Evolutionary conservation across 2,888 invertebrate genomes (phyloP).

Genomic region (Sepioteuthis lessoniana): DNA sequence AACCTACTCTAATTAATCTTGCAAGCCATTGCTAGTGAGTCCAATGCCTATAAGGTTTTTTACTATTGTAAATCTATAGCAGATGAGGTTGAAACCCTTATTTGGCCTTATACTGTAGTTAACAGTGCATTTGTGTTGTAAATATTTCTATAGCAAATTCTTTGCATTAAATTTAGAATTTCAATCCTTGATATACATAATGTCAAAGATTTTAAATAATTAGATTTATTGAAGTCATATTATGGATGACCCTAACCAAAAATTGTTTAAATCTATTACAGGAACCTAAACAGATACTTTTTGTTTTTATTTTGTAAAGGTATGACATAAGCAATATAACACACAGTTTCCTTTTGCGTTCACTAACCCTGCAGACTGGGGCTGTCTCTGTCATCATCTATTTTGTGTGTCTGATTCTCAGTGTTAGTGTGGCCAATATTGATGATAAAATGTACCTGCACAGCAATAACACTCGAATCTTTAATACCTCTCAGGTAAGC

Average conservation of each 20-base stretch:
- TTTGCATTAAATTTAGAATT: too few relatives aligned
- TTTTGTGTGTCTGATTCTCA: conserved; percentile 67
- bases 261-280: background rate
- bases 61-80: too few relatives aligned
- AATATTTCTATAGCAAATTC: too few relatives aligned
- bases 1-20: too few relatives aligned
- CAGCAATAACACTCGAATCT: conserved; percentile 58
- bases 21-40: too few relatives aligned
- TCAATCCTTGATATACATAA: too few relatives aligned
- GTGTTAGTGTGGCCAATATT: conserved; percentile 63
- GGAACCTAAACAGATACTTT: background rate
- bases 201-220: background rate
- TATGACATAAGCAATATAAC: conserved; percentile 71
- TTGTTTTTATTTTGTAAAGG: conserved; percentile 55
- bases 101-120: too few relatives aligned
- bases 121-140: too few relatives aligned
- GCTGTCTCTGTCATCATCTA: conserved; percentile 69
- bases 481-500: conserved; percentile 60
- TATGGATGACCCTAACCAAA: background rate
- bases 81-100: too few relatives aligned
- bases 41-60: too few relatives aligned
- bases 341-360: conserved; percentile 63
- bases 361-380: conserved; percentile 71
- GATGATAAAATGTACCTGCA: conserved; percentile 71
- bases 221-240: background rate